Conservation (phyloP, 2,113 vertebrate species). For the Morone chrysops region DNA sequence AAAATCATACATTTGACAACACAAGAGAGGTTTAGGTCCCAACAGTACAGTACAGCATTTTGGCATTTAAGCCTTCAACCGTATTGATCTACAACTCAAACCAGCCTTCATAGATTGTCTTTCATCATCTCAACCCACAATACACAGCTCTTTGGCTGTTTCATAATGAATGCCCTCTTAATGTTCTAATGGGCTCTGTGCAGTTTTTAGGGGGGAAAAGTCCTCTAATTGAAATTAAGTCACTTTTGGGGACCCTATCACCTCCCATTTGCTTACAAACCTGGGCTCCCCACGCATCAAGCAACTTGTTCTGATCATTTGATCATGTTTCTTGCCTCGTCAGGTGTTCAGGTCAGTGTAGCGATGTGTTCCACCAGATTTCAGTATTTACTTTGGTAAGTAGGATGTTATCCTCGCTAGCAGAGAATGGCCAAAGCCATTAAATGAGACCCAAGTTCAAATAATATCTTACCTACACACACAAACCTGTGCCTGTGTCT, state of each 20-base stretch:
- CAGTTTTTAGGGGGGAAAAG: too few species aligned
- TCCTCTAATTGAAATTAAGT: too few species aligned
- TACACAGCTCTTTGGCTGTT: too few species aligned
- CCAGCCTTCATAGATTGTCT: neutral
- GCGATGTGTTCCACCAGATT: neutral
- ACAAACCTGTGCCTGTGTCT: neutral
- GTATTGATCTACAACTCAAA: neutral
- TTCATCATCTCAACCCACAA: neutral
- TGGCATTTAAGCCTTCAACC: neutral
- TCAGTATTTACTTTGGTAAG: neutral
- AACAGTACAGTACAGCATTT: neutral
- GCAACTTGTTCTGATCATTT: too few species aligned
- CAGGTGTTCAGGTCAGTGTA: too few species aligned
- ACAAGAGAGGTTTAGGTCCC: neutral
- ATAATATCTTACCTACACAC: neutral
- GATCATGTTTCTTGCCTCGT: too few species aligned
- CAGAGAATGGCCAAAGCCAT: neutral
- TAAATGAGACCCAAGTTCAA: neutral
- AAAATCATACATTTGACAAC: neutral
- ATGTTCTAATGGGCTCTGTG: too few species aligned
- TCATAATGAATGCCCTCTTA: too few species aligned
- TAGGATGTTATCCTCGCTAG: too few species aligned
- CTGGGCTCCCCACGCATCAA: too few species aligned
- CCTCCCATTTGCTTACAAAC: neutral
- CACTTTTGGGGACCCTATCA: neutral